Evolutionary conservation across 1,140 invertebrate species (phyloP).

Genomic region (Bilobella aurantiaca): DNA sequence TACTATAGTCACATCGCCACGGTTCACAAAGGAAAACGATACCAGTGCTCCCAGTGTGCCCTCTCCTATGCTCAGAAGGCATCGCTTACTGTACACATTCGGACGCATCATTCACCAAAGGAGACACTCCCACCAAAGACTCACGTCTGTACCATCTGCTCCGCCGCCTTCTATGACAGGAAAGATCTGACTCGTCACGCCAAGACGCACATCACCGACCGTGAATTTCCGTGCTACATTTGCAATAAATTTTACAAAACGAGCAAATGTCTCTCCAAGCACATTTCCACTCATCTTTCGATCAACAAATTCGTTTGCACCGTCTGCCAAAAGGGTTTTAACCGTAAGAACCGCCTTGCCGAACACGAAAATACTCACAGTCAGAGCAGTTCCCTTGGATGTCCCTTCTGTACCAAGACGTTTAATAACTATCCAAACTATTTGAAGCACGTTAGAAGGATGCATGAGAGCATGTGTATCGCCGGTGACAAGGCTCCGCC

Average conservation of each 20-base stretch:
- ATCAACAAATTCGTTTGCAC: conserved; percentile 16
- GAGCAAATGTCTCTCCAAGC: conserved; percentile 10
- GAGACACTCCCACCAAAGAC: conserved; percentile 1
- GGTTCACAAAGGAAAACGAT: conserved; percentile 21
- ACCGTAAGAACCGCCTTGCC: conserved; percentile 18
- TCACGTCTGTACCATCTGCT: conserved; percentile 20
- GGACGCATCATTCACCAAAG: not conserved
- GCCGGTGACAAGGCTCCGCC: not conserved
- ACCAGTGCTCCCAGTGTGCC: conserved; percentile 21
- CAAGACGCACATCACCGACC: conserved; percentile 21
- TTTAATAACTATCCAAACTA: conserved; percentile 50
- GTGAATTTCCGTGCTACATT: conserved; percentile 22
- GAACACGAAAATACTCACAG: conserved; percentile 49
- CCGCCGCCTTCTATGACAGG: conserved; percentile 21
- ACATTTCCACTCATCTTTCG: conserved; percentile 19
- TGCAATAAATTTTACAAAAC: conserved; percentile 27
- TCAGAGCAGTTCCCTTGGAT: conserved; percentile 45
- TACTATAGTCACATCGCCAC: conserved; percentile 21
- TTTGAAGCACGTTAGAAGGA: conserved; percentile 46
- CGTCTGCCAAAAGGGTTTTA: conserved; percentile 19
- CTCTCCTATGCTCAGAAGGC: conserved; percentile 26
- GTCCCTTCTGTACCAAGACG: conserved; percentile 46
- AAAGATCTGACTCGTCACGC: conserved; percentile 21
- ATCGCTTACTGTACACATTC: not conserved
- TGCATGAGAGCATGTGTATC: conserved; percentile 38